Evolutionary conservation across 2,113 vertebrate genomes (phyloP), one percentile per base, ranked within the genome.

Genomic region (Camarhynchus parvulus): DNA sequence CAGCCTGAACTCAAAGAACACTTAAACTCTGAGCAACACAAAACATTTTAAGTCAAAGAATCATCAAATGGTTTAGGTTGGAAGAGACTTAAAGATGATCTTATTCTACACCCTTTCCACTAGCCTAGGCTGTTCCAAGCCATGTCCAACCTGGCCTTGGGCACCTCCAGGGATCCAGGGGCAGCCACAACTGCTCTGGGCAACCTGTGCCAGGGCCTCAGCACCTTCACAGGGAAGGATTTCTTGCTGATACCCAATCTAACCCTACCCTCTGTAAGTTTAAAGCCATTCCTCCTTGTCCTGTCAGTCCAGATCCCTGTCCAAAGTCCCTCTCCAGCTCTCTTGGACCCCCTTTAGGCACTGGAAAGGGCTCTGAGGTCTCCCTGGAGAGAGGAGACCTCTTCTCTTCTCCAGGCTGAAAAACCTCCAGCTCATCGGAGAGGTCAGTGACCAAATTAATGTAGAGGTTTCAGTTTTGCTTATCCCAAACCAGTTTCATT

Each of bases 111-210:
- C 23, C 17, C 27, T 27, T 83, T 6, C 41, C 25, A 55, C 22
- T 27, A 0, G 0, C 11, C n/a, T 47, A 55, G 33, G 62, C 0
- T 47, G n/a, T 14, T 68, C n/a, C 20, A 47, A 62, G 8, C n/a
- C 24, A 20, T 0, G 0, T 69, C 55, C 79, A 83, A 0, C 21
- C 47, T 13, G 12, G n/a, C n/a, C 79, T 55, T 47, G 47, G 7
- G 8, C n/a, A 35, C 6, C 35, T 1, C 14, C 63, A 69, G 18
- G 16, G 53, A n/a, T 46, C 23, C 64, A 58, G 28, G 53, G 13
- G 20, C n/a, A 75, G 55, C 17, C 30, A 31, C 55, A 83, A 47
- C 41, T 83, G 0, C 55, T 35, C n/a, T 62, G 63, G 62, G 10
- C 24, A 55, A 0, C 13, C 47, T 47, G 12, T 55, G 47, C 41